Conservation (phyloP, 2,888 invertebrate species). For the Eurytoma adleriae region DNA sequence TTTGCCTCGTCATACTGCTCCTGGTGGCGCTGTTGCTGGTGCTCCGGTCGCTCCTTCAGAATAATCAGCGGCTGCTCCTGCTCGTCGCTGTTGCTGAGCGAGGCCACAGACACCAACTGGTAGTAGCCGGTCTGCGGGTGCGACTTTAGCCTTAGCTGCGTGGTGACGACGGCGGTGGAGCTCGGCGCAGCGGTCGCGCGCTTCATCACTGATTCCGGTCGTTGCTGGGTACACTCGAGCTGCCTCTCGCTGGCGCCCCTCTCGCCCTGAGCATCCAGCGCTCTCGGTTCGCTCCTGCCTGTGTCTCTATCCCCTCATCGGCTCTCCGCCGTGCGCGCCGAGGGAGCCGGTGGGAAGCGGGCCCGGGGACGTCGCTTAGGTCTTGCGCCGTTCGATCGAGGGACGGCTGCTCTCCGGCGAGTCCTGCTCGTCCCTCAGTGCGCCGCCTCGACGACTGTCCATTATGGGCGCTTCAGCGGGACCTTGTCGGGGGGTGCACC, state of each 20-base stretch:
- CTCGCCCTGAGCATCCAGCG: constrained; percentile 32
- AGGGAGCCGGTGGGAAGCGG: background rate
- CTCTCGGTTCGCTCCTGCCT: background rate
- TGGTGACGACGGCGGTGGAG: constrained; percentile 61
- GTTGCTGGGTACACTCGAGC: background rate
- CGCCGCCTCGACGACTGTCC: constrained; percentile 48
- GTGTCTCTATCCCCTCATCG: constrained; percentile 10
- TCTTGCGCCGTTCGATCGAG: constrained; percentile 61
- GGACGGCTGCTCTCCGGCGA: constrained; percentile 59
- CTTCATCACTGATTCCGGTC: constrained; percentile 62
- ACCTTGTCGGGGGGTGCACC: background rate
- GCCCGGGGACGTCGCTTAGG: constrained; percentile 52
- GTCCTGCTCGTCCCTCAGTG: constrained; percentile 63
- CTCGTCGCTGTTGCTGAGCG: constrained; percentile 35
- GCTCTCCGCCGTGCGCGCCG: background rate
- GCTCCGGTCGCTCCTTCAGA: constrained; percentile 43
- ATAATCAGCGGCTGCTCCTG: constrained; percentile 31
- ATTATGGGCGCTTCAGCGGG: constrained; percentile 49
- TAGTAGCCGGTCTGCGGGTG: too few species aligned
- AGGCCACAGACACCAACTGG: background rate
- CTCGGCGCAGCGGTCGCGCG: constrained; percentile 53
- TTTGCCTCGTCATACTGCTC: constrained; percentile 63
- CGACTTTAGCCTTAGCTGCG: constrained; percentile 47
- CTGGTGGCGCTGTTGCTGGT: constrained; percentile 59
- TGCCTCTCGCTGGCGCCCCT: background rate